Conservation (phyloP, 2,113 vertebrate species). For the Rhabdornis inornatus region DNA sequence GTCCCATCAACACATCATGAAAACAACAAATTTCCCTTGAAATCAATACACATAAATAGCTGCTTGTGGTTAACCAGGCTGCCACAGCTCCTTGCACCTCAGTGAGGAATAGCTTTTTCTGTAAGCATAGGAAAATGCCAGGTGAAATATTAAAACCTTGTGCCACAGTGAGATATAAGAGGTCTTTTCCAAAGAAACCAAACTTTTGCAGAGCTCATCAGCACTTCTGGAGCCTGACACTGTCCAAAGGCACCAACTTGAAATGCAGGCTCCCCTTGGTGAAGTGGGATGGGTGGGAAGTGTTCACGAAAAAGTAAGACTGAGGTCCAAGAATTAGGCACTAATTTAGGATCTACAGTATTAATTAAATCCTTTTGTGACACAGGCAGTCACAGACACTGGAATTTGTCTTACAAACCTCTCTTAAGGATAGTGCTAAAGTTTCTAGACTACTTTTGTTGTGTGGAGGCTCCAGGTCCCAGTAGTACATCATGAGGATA, state of each 20-base stretch:
- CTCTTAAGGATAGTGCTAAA: background rate
- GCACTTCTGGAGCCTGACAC: background rate
- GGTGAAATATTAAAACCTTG: background rate
- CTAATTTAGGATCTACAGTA: background rate
- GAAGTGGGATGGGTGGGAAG: background rate
- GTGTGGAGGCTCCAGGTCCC: background rate
- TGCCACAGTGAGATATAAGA: background rate
- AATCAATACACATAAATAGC: background rate
- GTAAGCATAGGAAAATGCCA: background rate
- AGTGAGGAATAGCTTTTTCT: background rate
- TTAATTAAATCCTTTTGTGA: background rate
- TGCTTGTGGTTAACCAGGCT: background rate
- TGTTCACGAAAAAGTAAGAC: background rate
- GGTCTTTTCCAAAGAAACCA: background rate
- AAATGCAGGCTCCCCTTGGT: background rate
- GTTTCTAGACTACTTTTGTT: background rate
- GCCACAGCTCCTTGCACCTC: background rate
- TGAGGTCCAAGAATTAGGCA: background rate
- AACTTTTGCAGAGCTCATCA: background rate
- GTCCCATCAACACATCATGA: background rate
- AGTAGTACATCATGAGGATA: background rate
- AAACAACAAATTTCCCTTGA: background rate
- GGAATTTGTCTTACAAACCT: background rate
- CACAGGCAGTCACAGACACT: background rate
- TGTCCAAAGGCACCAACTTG: background rate